A percentile compares a stretch with the other conserved stretches of the same genome.
Evolutionary conservation across 1,140 invertebrate genomes (phyloP).

Genomic region (Stenopsyche tienmushanensis): DNA sequence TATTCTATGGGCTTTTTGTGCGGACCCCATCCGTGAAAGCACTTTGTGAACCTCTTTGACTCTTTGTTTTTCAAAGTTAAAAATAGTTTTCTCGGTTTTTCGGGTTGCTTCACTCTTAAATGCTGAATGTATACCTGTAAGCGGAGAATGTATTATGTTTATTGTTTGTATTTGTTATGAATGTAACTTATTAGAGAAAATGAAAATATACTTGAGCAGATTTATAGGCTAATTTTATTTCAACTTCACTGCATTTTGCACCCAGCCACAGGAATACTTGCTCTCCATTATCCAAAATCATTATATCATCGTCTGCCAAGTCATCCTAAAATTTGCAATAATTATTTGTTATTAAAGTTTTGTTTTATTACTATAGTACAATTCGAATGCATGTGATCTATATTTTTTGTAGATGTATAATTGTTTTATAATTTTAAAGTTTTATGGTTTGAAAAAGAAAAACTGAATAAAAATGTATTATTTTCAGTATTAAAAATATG

Average conservation of each 20-base stretch:
- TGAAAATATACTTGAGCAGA: constrained; percentile 81
- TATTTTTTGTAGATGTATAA: too few species aligned
- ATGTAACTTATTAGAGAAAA: too few species aligned
- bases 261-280: constrained; percentile 99
- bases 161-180: not conserved
- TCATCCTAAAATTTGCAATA: constrained; percentile 73
- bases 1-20: constrained; percentile 70
- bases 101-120: constrained; percentile 92
- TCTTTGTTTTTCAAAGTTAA: constrained; percentile 98
- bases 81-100: constrained; percentile 87
- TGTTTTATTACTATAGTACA: too few species aligned
- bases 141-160: constrained; percentile 30
- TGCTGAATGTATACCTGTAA: constrained; percentile 95
- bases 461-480: too few species aligned
- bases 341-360: constrained; percentile 1
- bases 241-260: constrained; percentile 93
- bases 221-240: constrained; percentile 98
- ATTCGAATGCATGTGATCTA: too few species aligned
- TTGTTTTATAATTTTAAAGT: too few species aligned
- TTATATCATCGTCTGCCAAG: constrained; percentile 98
- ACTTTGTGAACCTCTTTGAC: constrained; percentile 91
- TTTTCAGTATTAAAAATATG: too few species aligned
- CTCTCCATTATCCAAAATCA: constrained; percentile 98
- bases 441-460: too few species aligned
- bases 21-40: constrained; percentile 96